Evolutionary conservation across 2,888 invertebrate genomes (phyloP), one percentile per base, ranked within the genome.

Genomic region (Torymus auratus): DNA sequence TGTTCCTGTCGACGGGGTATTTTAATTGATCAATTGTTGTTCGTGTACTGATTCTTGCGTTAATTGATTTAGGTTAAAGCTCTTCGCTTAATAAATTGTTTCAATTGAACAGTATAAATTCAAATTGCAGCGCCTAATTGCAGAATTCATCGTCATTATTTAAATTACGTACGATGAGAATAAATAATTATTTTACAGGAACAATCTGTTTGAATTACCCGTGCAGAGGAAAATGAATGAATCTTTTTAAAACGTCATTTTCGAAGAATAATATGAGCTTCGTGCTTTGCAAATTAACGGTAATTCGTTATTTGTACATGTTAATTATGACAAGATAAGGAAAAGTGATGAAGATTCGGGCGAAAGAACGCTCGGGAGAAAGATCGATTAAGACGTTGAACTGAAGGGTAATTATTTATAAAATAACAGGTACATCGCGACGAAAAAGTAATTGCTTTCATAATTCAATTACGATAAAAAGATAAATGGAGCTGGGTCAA

Each of bases 21-120:
- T 79, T 79, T 75, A 80, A 80, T 80, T 80, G 80, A 75, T 20
- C 60, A 67, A 75, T 75, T 60, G 67, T 41, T 61, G 62, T 53
- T 61, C 61, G 61, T 61, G 20, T 23, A 62, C 62, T 72, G 72
- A 62, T 72, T 73, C 23, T 23, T 15, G 13, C 41, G 64, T 55
- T 73, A n/a, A 53, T 64, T 55, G 12, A 56, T 58, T 70, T 41
- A 17, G 58, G n/a, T 17, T 17, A 5, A 5, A 41, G 10, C 14
- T 70, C 15, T 41, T 41, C 41, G 41, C 41, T 41, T 41, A 41
- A 41, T 53, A 69, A 14, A 14, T 23, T 56, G 55, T 28, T 28
- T 69, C 23, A 23, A 69, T 23, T 69, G 53, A 12, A 14, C 12
- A 50, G 14, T 52, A 41, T 67, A 11, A 14, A 67, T 53, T 17